A percentile compares a stretch with the other conserved stretches of the same genome.
Evolutionary conservation across 2,888 invertebrate species (phyloP).

Genomic region (Dendrolimus pini): DNA sequence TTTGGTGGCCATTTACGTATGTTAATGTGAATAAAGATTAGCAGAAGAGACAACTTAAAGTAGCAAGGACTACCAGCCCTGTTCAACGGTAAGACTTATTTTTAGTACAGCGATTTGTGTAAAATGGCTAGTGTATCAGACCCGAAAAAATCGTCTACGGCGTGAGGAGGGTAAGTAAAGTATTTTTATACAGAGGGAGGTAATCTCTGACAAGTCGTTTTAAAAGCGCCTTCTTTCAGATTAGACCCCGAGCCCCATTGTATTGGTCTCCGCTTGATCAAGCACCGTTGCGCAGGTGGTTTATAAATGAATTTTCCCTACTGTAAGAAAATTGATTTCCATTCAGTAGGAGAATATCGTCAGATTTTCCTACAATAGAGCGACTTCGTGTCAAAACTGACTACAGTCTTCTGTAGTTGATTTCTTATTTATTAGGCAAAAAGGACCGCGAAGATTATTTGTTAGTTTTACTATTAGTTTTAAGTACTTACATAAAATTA

Average conservation of each 20-base stretch:
- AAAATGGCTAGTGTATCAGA: too few relatives aligned
- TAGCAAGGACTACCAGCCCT: too few relatives aligned
- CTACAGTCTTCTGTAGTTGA: conserved; percentile 13
- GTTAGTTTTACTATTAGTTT: too few relatives aligned
- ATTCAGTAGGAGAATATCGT: conserved; percentile 37
- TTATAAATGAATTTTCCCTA: conserved; percentile 49
- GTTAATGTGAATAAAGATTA: too few relatives aligned
- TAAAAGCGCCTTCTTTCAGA: conserved; percentile 39
- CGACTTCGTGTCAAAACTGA: conserved; percentile 17
- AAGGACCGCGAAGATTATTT: neutral
- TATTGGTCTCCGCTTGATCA: conserved; percentile 41
- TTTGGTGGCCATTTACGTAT: too few relatives aligned
- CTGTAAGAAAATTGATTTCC: conserved; percentile 49
- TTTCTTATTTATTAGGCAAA: conserved; percentile 16
- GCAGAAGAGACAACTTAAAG: too few relatives aligned
- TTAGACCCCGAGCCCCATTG: conserved; percentile 38
- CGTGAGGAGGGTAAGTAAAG: too few relatives aligned
- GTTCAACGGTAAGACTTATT: too few relatives aligned
- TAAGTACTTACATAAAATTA: too few relatives aligned
- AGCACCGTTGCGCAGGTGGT: conserved; percentile 47
- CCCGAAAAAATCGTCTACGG: too few relatives aligned
- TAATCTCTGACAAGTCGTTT: conserved; percentile 38
- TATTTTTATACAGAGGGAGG: conserved; percentile 6
- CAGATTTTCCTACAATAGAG: conserved; percentile 28
- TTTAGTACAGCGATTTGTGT: too few relatives aligned